Conservation (phyloP, 2,888 invertebrate genomes). For the Sphaerophoria taeniata region DNA sequence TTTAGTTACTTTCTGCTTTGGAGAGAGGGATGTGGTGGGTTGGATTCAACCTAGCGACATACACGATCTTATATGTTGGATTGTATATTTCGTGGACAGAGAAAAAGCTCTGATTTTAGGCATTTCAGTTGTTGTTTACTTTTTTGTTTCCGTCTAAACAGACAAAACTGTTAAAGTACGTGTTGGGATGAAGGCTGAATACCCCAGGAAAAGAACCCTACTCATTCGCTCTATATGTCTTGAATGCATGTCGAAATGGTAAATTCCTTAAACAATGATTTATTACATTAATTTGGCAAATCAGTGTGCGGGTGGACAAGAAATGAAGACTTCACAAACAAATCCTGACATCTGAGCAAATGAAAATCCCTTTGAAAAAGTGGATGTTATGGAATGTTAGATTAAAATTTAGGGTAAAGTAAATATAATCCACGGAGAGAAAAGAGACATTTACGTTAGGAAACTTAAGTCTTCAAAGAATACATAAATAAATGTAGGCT, state of each 20-base stretch:
- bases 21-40: not conserved
- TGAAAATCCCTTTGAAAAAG: slow-evolving; percentile 28
- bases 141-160: slow-evolving; percentile 13
- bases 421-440: too few relatives aligned
- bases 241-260: slow-evolving; percentile 20
- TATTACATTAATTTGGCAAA: slow-evolving; percentile 50
- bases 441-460: too few relatives aligned
- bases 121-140: slow-evolving; percentile 25
- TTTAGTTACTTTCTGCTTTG: not conserved
- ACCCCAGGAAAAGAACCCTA: slow-evolving; percentile 19
- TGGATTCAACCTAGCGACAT: slow-evolving; percentile 24
- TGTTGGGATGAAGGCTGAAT: slow-evolving; percentile 48
- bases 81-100: not conserved
- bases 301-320: too few relatives aligned
- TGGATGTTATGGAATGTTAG: slow-evolving; percentile 13
- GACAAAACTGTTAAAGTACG: slow-evolving; percentile 36
- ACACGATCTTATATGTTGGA: not conserved
- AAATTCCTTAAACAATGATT: slow-evolving; percentile 48
- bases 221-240: too few relatives aligned
- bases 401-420: slow-evolving; percentile 9
- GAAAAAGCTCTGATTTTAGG: slow-evolving; percentile 51
- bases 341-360: slow-evolving; percentile 1
- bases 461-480: too few relatives aligned
- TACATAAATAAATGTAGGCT: too few relatives aligned
- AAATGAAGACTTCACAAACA: slow-evolving; percentile 25